These are phyloP conservation scores for Cataglyphis cursor DNA, from an alignment of 2,888 invertebrate species.

Conservation along the genomic window DNA sequence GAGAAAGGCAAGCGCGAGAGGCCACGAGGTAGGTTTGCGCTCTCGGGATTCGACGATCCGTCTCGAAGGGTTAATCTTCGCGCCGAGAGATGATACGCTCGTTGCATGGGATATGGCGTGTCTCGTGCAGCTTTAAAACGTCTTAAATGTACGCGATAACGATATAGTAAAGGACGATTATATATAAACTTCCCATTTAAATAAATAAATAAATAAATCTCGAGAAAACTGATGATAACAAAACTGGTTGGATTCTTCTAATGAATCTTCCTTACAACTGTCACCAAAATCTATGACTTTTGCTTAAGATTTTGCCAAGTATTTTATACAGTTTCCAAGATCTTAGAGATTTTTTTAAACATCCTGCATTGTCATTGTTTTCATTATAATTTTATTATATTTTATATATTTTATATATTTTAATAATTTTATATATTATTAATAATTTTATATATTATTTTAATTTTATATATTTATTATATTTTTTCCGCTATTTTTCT, in stretches of 20 bases:
- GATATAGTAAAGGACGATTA: not conserved
- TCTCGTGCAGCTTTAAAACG: not conserved
- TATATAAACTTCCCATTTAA: not conserved
- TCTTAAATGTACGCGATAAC: slow-evolving; percentile 12
- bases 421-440: too few relatives aligned
- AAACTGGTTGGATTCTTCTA: not conserved
- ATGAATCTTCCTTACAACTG: not conserved
- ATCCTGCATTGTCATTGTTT: not conserved
- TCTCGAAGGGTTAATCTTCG: slow-evolving; percentile 38
- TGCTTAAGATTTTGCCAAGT: not conserved
- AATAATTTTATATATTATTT: too few relatives aligned
- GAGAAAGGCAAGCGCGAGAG: not conserved
- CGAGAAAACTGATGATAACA: not conserved
- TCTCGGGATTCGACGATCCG: slow-evolving; percentile 39
- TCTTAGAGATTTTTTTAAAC: not conserved
- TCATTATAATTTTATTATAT: not conserved
- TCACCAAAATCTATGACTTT: not conserved
- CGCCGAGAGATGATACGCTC: slow-evolving; percentile 26
- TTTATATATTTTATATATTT: too few relatives aligned
- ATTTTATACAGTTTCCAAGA: not conserved
- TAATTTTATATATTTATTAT: too few relatives aligned
- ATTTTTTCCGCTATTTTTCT: not conserved
- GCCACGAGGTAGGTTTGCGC: slow-evolving; percentile 20
- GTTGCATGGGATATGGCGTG: slow-evolving; percentile 3
- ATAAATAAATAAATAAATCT: too few relatives aligned